Conservation (phyloP, 2,113 vertebrate genomes). For the Neotoma lepida region DNA sequence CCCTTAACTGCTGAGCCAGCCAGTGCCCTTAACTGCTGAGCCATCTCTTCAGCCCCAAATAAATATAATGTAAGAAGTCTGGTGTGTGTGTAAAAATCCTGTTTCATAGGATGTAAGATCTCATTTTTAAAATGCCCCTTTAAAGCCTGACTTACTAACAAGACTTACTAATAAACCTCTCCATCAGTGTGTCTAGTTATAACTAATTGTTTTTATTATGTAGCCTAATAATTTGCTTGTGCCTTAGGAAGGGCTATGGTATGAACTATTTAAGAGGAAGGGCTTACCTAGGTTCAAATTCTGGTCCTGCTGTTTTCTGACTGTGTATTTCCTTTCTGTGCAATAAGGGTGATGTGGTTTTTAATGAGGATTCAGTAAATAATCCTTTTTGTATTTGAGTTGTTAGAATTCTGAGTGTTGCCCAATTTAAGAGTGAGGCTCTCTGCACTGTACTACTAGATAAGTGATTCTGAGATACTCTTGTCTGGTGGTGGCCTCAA, state of each 20-base stretch:
- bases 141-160: not conserved
- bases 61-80: not conserved
- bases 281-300: not conserved
- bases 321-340: not conserved
- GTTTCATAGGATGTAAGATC: not conserved
- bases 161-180: not conserved
- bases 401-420: not conserved
- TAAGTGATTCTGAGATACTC: not conserved
- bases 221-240: not conserved
- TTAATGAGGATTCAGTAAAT: not conserved
- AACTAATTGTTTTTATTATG: not conserved
- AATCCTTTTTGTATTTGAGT: not conserved
- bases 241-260: not conserved
- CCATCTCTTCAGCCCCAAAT: not conserved
- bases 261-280: not conserved
- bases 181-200: not conserved
- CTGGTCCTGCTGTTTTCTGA: not conserved
- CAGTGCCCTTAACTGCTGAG: not conserved
- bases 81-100: not conserved
- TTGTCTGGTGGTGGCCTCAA: not conserved
- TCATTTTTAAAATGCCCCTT: not conserved
- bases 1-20: not conserved
- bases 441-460: not conserved
- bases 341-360: not conserved
- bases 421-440: not conserved